These are phyloP conservation scores for Lasaia peninsularis DNA, from an alignment of 1,140 invertebrate genomes.

Conservation along the genomic window DNA sequence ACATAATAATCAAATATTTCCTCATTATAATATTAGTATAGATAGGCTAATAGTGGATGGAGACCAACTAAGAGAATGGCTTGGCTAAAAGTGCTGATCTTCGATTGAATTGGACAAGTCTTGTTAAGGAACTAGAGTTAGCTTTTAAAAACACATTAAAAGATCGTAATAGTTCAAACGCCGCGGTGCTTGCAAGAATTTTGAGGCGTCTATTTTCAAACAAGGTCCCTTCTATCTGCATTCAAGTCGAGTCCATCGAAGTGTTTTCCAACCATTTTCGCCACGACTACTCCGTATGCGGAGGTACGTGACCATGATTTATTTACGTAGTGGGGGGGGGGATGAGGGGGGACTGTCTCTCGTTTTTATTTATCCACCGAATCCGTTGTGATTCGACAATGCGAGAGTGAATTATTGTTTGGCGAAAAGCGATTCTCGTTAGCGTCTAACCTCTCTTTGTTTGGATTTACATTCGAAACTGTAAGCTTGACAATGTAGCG, in stretches of 20 bases:
- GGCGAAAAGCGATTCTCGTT: conserved; percentile 18
- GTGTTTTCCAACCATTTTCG: conserved; percentile 61
- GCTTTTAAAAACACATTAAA: too few relatives aligned
- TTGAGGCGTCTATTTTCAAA: conserved; percentile 22
- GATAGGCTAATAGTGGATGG: too few relatives aligned
- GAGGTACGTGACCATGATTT: conserved; percentile 48
- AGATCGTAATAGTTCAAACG: not conserved
- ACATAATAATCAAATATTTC: too few relatives aligned
- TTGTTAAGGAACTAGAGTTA: too few relatives aligned
- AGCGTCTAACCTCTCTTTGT: conserved; percentile 9
- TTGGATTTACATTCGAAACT: conserved; percentile 9
- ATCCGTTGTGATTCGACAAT: conserved; percentile 39
- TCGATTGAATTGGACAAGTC: too few relatives aligned
- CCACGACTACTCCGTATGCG: conserved; percentile 41
- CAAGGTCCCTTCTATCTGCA: conserved; percentile 36
- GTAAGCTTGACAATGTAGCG: not conserved
- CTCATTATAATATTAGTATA: too few relatives aligned
- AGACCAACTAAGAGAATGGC: too few relatives aligned
- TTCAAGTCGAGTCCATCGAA: conserved; percentile 43
- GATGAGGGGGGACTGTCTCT: conserved; percentile 23
- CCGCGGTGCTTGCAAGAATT: not conserved
- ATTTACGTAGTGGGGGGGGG: conserved; percentile 36
- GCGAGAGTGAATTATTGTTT: conserved; percentile 27
- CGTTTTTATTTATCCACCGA: conserved; percentile 34
- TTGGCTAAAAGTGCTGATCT: too few relatives aligned